Evolutionary conservation across 2,888 invertebrate genomes (phyloP), one percentile per base, ranked within the genome.

Genomic region (Ormyrus rosae): DNA sequence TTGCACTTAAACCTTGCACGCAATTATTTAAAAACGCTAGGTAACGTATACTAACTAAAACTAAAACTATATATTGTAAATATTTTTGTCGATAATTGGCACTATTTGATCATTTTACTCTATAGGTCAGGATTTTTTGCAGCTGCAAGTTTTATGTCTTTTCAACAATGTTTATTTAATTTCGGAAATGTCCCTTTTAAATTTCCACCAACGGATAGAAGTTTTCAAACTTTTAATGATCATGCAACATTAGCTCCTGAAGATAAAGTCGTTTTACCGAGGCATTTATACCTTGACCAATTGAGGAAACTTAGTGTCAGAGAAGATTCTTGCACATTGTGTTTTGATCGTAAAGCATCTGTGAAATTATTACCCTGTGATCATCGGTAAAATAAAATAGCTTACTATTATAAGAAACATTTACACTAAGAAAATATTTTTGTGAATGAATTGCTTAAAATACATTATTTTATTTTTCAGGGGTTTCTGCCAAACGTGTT

Each of bases 111-210:
- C 60, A 73, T 11, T 19, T 19, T 19, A 19, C 19, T 82, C 58
- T 82, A 3, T 72, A 97, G 96, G 85, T 93, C 94, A 85, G 98
- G 98, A 51, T 98, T 97, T 91, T 98, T 96, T 91, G 97, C 98
- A 8, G 98, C 97, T 4, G 98, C 98, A 4, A 98, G 97, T 90
- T 98, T 98, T 91, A 98, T 98, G 98, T 96, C 97, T 82, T 98
- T 97, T 92, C 98, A 98, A 90, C 98, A 98, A 89, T 97, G 97
- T 91, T 93, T 95, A 69, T 98, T 98, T 91, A 98, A 98, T 92
- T 98, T 98, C 91, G 98, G 98, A 74, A 92, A 94, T 81, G 93
- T 94, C 82, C 94, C 96, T 0, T 98, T 98, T 91, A 92, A 92
- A 85, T 95, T 92, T 92, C 95, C 97, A 61, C 97, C 98, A 0